These are phyloP conservation scores for Aphelenchoides besseyi DNA, from an alignment of 1,140 invertebrate genomes.

Conservation along the genomic window DNA sequence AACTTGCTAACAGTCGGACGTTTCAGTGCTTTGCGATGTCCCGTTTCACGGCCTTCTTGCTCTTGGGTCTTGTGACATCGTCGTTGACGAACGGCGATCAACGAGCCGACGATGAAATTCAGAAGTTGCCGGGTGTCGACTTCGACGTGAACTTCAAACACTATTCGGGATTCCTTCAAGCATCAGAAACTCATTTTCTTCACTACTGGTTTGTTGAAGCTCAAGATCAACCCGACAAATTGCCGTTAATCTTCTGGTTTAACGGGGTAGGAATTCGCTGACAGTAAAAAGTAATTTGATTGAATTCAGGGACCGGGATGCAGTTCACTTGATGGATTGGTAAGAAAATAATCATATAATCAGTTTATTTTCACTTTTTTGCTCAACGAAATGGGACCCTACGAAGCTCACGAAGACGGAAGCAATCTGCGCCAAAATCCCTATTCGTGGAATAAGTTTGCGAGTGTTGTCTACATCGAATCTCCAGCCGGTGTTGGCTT, in stretches of 20 bases:
- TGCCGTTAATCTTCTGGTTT: slow-evolving; percentile 68
- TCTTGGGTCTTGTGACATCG: background rate
- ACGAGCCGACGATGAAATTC: slow-evolving; percentile 51
- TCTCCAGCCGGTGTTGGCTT: slow-evolving; percentile 68
- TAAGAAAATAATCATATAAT: background rate
- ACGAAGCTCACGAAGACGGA: slow-evolving; percentile 54
- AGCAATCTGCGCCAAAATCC: slow-evolving; percentile 32
- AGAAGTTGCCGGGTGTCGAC: slow-evolving; percentile 50
- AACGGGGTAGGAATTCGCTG: slow-evolving; percentile 68
- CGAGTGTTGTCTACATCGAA: slow-evolving; percentile 73
- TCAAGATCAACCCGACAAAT: slow-evolving; percentile 63
- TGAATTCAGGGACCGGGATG: slow-evolving; percentile 66
- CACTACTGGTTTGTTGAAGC: slow-evolving; percentile 67
- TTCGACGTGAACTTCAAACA: slow-evolving; percentile 60
- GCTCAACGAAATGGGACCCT: slow-evolving; percentile 68
- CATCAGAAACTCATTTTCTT: slow-evolving; percentile 56
- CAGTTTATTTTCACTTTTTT: slow-evolving; percentile 50
- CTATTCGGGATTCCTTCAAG: slow-evolving; percentile 55
- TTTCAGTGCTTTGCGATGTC: too few relatives aligned
- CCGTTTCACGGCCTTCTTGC: background rate
- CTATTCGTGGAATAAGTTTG: slow-evolving; percentile 71
- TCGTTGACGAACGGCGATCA: slow-evolving; percentile 1
- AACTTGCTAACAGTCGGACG: too few relatives aligned
- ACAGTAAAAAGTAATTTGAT: slow-evolving; percentile 62
- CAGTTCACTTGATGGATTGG: slow-evolving; percentile 63